Percentiles rank a stretch among this genome's conserved stretches.
phyloP scores from a whole-genome alignment of 1,140 invertebrate genomes.

The Wiebesia pumilae region DNA sequence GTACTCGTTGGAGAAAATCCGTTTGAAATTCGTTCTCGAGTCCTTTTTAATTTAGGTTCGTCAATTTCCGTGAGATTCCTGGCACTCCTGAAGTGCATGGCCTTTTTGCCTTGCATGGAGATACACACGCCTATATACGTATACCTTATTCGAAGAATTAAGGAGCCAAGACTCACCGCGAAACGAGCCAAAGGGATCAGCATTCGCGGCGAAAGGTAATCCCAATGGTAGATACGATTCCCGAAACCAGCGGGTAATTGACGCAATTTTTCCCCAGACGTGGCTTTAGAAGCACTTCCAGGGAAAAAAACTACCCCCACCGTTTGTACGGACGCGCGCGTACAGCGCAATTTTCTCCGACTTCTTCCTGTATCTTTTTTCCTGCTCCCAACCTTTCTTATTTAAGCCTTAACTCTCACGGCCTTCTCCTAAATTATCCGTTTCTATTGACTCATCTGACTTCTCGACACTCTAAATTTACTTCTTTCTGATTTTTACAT shows the following conservation, averaged over 20 bases:
- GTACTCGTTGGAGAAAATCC: too few species aligned
- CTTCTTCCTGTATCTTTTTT: constrained; percentile 26
- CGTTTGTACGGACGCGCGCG: neutral
- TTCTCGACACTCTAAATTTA: neutral
- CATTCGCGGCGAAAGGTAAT: constrained; percentile 67
- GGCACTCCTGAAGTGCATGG: neutral
- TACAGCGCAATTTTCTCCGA: neutral
- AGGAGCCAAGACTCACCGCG: constrained; percentile 48
- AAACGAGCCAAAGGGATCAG: constrained; percentile 66
- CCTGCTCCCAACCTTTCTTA: neutral
- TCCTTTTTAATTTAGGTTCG: too few species aligned
- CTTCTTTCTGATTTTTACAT: neutral
- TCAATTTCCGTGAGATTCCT: too few species aligned
- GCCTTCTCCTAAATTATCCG: neutral
- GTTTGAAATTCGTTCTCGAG: too few species aligned
- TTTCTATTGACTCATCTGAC: constrained; percentile 1
- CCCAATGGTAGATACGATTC: constrained; percentile 65
- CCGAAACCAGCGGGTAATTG: constrained; percentile 74
- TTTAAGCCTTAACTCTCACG: neutral
- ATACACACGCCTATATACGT: neutral
- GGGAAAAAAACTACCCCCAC: constrained; percentile 46
- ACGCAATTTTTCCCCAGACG: constrained; percentile 69
- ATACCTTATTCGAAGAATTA: constrained; percentile 27
- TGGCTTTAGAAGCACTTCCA: constrained; percentile 44
- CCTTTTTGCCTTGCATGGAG: neutral